These are phyloP conservation scores for Cyclophora punctaria DNA, from an alignment of 2,888 invertebrate genomes.

Conservation along the genomic window DNA sequence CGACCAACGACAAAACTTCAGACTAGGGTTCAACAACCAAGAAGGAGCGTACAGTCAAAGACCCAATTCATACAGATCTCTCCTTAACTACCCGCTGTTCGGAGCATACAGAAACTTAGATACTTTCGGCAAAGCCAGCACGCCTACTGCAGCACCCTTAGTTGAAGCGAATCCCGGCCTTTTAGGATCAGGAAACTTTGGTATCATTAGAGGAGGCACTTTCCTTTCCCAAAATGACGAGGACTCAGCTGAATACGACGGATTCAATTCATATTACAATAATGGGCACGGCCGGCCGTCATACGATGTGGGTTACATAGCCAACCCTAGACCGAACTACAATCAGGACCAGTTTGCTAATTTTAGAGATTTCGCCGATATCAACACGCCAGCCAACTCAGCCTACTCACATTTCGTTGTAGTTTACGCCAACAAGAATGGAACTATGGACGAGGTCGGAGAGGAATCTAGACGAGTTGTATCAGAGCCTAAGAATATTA, in stretches of 20 bases:
- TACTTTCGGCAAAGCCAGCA: constrained; percentile 53
- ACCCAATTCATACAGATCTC: constrained; percentile 65
- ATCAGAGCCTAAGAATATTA: constrained; percentile 85
- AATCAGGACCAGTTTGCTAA: constrained; percentile 91
- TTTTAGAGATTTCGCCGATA: constrained; percentile 92
- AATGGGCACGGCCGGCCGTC: constrained; percentile 84
- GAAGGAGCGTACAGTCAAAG: constrained; percentile 78
- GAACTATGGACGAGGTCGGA: constrained; percentile 74
- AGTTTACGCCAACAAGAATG: constrained; percentile 88
- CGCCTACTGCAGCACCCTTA: constrained; percentile 50
- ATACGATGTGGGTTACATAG: constrained; percentile 73
- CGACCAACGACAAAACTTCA: constrained; percentile 73
- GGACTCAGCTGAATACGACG: constrained; percentile 70
- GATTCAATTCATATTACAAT: constrained; percentile 76
- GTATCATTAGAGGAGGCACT: constrained; percentile 89
- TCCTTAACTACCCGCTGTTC: constrained; percentile 62
- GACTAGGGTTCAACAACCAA: constrained; percentile 75
- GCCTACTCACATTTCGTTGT: constrained; percentile 89
- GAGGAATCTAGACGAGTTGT: constrained; percentile 56
- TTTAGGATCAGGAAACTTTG: constrained; percentile 89
- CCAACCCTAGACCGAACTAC: constrained; percentile 83
- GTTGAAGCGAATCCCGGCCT: constrained; percentile 77
- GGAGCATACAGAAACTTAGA: constrained; percentile 55
- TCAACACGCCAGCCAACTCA: constrained; percentile 85
- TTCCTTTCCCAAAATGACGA: constrained; percentile 86